Percentiles rank a stretch among this genome's conserved stretches.
Conservation (phyloP, 2,797 vertebrate genomes). For the Hyperoplus immaculatus region DNA sequence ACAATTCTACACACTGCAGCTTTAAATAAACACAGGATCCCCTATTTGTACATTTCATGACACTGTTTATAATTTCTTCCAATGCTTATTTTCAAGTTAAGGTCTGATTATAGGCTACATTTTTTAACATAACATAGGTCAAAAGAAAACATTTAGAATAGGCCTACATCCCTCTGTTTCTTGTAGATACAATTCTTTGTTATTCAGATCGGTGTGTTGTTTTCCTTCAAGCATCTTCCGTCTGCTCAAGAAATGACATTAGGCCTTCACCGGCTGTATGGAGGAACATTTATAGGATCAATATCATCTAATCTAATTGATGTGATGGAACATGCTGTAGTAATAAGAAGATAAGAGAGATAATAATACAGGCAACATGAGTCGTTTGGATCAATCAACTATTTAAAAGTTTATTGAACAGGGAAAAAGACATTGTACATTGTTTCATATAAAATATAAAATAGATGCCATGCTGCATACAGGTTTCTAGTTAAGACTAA, state of each 20-base stretch:
- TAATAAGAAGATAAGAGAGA: neutral
- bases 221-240: neutral
- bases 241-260: conserved; percentile 19
- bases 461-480: too few species aligned
- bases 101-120: neutral
- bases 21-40: neutral
- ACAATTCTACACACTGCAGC: too few species aligned
- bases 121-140: neutral
- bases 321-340: neutral
- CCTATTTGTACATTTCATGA: neutral
- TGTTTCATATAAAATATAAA: too few species aligned
- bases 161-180: neutral
- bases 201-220: neutral
- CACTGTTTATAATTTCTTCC: neutral
- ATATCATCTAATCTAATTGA: conserved; percentile 11
- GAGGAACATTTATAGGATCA: conserved; percentile 22
- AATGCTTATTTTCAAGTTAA: neutral
- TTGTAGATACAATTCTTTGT: neutral
- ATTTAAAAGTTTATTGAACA: too few species aligned
- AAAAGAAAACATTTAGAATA: neutral
- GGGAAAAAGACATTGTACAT: too few species aligned
- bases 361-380: too few species aligned
- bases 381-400: too few species aligned
- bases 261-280: neutral
- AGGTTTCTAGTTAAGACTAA: too few species aligned